Evolutionary conservation across 2,888 invertebrate genomes (phyloP), one percentile per base, ranked within the genome.

Genomic region (Ditula angustiorana): DNA sequence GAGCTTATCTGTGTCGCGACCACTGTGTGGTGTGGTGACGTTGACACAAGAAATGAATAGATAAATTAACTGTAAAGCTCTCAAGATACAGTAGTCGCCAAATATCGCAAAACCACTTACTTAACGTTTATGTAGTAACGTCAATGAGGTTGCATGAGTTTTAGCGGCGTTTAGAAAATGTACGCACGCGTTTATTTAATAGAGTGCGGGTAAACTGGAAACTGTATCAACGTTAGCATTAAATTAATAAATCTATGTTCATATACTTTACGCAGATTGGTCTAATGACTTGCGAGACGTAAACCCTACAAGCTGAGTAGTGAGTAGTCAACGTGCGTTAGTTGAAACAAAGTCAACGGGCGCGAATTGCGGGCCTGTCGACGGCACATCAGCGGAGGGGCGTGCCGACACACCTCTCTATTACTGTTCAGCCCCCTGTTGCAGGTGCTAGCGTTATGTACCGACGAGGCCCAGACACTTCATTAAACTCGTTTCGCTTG

Each of bases 331-430:
- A 37, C 35, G 57, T 16, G 52, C 49, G 37, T 53, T 35, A 7
- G 52, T 50, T 44, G 56, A 41, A n/a, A 49, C 55, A 55, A 35
- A 60, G 26, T 56, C 46, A 41, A 30, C 26, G 41, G 57, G 50
- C 57, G 60, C 66, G 67, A 61, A 68, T 55, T 58, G 63, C 66
- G 66, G 65, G 55, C 50, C 80, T 78, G 81, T 83, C 82, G 82
- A 79, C 83, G 72, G 75, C 79, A 75, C 81, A 80, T 85, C 87
- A 83, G 73, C 76, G 63, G 68, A 57, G 67, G 83, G 91, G 92
- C 91, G 90, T 79, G 82, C 70, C 86, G 88, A 78, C 90, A 88
- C 92, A 86, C 92, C 92, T 88, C 87, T 88, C 85, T 82, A 90
- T 90, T 90, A 90, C 82, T 73, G 82, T 72, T 72, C 79, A 75